Evolutionary conservation across 2,888 invertebrate species (phyloP), one percentile per base, ranked within the genome.

Genomic region (Apoda limacodes): DNA sequence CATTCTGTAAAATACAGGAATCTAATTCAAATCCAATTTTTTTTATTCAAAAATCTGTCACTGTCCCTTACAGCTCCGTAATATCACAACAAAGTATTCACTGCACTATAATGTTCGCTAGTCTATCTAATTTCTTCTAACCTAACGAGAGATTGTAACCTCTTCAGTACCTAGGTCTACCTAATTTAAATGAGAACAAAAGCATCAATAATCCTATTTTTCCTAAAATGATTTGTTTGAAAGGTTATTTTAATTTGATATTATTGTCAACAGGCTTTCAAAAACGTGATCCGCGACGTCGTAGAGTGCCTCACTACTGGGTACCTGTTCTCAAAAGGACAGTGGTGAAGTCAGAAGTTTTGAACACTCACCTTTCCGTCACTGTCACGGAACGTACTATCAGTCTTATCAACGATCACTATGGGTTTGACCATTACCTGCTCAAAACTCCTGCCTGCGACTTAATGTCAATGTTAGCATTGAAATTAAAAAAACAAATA

Each of bases 351-450:
- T 95, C 95, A 49, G 94, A 96, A 75, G 87, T 98, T 30, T 82
- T 98, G 30, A 88, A 97, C 61, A 88, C 89, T 42, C 87, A 93
- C 59, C 85, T 97, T 55, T 86, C 88, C 2, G 86, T 95, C 1
- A 84, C 88, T 4, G 88, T 97, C 1, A 99, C 99, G 5, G 84
- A 88, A 33, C 83, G 96, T 46, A 88, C 96, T 1, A 82, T 96
- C 31, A 81, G 85, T 45, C 82, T 95, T 42, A 95, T 99, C 42
- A 91, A 98, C 71, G 86, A 93, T 43, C 85, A 91, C 55, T 90
- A 89, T 74, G 98, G 99, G 5, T 92, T 99, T 52, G 99, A 99
- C 75, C 88, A 91, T 64, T 99, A 99, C 70, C 80, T 99, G 51
- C 82, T 99, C 12, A 90, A 95, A 88, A 95, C 95, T 7, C 88